Base-by-base conservation (phyloP, 2,113 vertebrate genomes). In the Chlamydotis undulata region DNA sequence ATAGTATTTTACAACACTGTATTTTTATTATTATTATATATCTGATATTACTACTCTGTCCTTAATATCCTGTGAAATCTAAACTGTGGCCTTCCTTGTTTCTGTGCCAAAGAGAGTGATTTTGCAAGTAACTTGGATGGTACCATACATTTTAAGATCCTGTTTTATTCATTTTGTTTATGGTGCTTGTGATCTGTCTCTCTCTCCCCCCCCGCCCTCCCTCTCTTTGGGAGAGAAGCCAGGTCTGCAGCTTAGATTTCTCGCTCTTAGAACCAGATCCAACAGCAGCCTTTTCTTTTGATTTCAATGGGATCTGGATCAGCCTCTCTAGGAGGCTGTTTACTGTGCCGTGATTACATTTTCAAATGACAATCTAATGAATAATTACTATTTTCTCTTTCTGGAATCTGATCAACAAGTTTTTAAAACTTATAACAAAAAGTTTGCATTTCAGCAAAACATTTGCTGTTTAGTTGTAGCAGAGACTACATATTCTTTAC, bases 41-140 rank as follows among this genome's bases (percentile, higher is more conserved):
- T 90, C 75, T 96, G 94, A 87, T 93, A 95, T 95, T 96, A 93
- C 64, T 92, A 94, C 76, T 39, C 91, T 95, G 88, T 94, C 88
- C 96, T 96, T 95, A 97, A 97, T 97, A 97, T 96, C 96, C 95
- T 96, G 95, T 95, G 96, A 96, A 96, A 97, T 92, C 88, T 68
- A 93, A 93, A 94, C 83, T 10, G 6, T 31, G 90, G 93, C 86
- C 90, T 93, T 96, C 94, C 88, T 65, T 78, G 43, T n/a, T 89
- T 92, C 45, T 84, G 60, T 94, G 92, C 94, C 96, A 96, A 65
- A 83, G 35, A 63, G 60, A 95, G 86, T 71, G 90, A 96, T 90
- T 96, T 94, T 96, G 93, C 88, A 96, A 95, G 92, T 53, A 52
- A 84, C 85, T 94, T 97, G 95, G 95, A 97, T 94, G 80, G 94